These are phyloP conservation scores for Caenorhabditis angaria DNA, from an alignment of 2,888 invertebrate species.

Conservation along the genomic window DNA sequence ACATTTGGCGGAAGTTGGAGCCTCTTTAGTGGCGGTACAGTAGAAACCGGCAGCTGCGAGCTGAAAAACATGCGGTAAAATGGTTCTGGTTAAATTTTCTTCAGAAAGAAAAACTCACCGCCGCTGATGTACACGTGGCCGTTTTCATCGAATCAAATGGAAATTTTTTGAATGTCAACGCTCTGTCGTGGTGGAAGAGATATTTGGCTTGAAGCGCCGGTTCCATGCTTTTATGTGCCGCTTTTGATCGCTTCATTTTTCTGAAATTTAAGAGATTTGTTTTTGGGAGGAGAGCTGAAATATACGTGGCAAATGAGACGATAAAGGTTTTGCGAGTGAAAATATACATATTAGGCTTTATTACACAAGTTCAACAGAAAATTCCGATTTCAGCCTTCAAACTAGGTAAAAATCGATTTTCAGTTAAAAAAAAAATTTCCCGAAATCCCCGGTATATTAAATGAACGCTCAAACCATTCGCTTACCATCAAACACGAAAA, in stretches of 20 bases:
- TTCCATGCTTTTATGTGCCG: not conserved
- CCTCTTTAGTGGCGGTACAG: conserved; percentile 14
- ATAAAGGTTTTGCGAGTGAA: no score
- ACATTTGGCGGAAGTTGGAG: conserved; percentile 26
- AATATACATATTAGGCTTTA: no score
- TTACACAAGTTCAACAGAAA: no score
- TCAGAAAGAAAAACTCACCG: conserved; percentile 14
- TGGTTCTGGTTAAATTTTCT: not conserved
- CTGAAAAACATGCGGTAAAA: conserved; percentile 24
- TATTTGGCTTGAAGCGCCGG: conserved; percentile 2
- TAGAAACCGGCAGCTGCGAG: conserved; percentile 43
- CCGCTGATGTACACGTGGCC: conserved; percentile 29
- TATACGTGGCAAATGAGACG: not conserved
- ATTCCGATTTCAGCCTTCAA: no score
- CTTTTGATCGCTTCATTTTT: not conserved
- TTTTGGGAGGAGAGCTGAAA: no score
- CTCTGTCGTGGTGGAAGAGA: conserved; percentile 23
- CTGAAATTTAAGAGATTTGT: no score
- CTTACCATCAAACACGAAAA: no score
- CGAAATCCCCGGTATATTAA: no score
- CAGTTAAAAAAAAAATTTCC: not conserved
- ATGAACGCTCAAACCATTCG: no score
- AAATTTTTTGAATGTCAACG: conserved; percentile 26
- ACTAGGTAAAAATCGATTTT: not conserved
- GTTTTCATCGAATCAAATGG: conserved; percentile 12